A percentile compares a stretch with the other conserved stretches of the same genome.
phyloP scores from a whole-genome alignment of 2,888 invertebrate genomes.

The Apamea monoglypha region DNA sequence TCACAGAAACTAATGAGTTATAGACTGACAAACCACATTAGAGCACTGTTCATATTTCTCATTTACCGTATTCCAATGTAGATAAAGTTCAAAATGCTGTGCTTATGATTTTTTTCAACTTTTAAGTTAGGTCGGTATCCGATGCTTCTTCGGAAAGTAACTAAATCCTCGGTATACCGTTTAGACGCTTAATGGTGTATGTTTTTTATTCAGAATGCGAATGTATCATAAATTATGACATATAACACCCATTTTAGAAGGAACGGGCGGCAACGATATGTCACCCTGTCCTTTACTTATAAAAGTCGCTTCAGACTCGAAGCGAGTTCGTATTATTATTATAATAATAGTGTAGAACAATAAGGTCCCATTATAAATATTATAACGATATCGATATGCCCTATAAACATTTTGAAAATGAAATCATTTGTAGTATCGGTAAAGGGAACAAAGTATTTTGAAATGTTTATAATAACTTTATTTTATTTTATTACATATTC shows the following conservation, averaged over 20 bases:
- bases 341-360: constrained; percentile 32
- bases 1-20: constrained; percentile 68
- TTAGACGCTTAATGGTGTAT: constrained; percentile 84
- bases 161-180: constrained; percentile 86
- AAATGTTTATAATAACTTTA: neutral
- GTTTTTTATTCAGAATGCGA: constrained; percentile 77
- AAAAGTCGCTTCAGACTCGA: constrained; percentile 26
- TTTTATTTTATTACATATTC: constrained; percentile 3
- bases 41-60: neutral
- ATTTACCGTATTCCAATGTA: neutral
- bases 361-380: constrained; percentile 36
- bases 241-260: constrained; percentile 80
- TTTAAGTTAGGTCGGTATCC: constrained; percentile 39
- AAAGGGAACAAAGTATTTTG: constrained; percentile 5
- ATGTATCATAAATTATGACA: constrained; percentile 87
- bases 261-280: constrained; percentile 65
- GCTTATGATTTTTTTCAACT: neutral
- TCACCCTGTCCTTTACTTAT: constrained; percentile 53
- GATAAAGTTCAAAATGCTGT: constrained; percentile 48
- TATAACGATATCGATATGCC: constrained; percentile 34
- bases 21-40: constrained; percentile 37
- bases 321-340: constrained; percentile 14
- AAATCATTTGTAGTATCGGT: constrained; percentile 25
- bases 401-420: constrained; percentile 36
- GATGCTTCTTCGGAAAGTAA: constrained; percentile 79